Evolutionary conservation across 1,140 invertebrate genomes (phyloP), one percentile per base, ranked within the genome.

Genomic region (Temnothorax nylanderi): DNA sequence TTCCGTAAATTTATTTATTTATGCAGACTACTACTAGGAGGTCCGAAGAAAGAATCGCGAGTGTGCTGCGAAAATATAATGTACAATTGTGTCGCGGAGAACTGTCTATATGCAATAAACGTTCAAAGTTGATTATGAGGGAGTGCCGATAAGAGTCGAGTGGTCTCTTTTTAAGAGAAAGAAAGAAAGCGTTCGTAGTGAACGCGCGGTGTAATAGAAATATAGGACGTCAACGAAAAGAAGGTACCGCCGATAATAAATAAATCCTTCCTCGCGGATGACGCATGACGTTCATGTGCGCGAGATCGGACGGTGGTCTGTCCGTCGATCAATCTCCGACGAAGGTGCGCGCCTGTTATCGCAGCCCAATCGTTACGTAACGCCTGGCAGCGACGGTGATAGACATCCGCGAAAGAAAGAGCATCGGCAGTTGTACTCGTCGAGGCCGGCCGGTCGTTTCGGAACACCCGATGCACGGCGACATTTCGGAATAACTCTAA

Each of bases 331-430:
- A 49, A 80, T 82, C 41, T n/a, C 7, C 41, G 11, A 11, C 26
- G 16, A 74, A 69, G 56, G 16, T 49, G 51, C 34, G 41, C 56
- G 62, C 10, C 10, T 65, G 84, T 86, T 80, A 85, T 65, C 84
- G 37, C 8, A 11, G n/a, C 11, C 13, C n/a, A 8, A 32, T n/a
- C 54, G 32, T 84, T 84, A 84, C 54, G 32, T 84, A 84, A 84
- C 41, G 6, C 6, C 26, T 60, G 65, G 21, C 67, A 74, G 51
- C 47, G 26, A 37, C 41, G 26, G 3, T 26, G 56, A 21, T 49
- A 47, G 16, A 13, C 16, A 16, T 18, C 47, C 69, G 80, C n/a
- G 69, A 10, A 56, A n/a, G 67, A 74, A 26, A 37, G 32, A 34
- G n/a, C 34, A 13, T 67, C 47, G 47, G 10, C 26, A 49, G 32